These are phyloP conservation scores for Gallinago nigripennis DNA, from an alignment of 2,797 vertebrate genomes.

Conservation along the genomic window DNA sequence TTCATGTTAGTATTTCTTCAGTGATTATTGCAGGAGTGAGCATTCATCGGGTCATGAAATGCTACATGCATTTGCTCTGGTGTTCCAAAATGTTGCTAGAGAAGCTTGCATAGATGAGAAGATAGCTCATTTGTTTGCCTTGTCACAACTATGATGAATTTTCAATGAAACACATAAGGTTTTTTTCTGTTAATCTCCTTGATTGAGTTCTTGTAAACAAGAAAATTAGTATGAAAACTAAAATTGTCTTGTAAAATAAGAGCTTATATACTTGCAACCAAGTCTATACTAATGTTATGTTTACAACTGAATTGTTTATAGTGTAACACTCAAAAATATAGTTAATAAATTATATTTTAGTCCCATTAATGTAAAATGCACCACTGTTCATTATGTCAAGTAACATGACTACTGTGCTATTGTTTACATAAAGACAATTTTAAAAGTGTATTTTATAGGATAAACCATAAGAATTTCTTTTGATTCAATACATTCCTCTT, in stretches of 20 bases:
- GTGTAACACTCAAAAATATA: background rate
- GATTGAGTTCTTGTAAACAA: background rate
- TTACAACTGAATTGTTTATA: background rate
- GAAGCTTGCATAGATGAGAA: background rate
- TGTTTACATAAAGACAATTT: background rate
- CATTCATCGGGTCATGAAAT: background rate
- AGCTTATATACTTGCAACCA: background rate
- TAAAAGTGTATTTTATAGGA: background rate
- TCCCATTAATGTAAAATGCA: background rate
- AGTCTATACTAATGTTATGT: background rate
- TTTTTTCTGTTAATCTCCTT: background rate
- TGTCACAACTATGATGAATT: background rate
- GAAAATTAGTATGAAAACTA: background rate
- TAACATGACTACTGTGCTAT: background rate
- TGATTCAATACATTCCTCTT: background rate
- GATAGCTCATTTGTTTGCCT: background rate
- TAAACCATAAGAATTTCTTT: background rate
- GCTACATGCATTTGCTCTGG: background rate
- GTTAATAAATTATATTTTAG: background rate
- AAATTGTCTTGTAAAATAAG: background rate
- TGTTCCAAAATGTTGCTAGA: background rate
- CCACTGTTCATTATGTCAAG: background rate
- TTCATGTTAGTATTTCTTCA: background rate
- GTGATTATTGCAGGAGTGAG: background rate
- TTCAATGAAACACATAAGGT: background rate